Evolutionary conservation across 2,113 vertebrate species (phyloP), one percentile per base, ranked within the genome.

Genomic region (Platycercus adscitus): DNA sequence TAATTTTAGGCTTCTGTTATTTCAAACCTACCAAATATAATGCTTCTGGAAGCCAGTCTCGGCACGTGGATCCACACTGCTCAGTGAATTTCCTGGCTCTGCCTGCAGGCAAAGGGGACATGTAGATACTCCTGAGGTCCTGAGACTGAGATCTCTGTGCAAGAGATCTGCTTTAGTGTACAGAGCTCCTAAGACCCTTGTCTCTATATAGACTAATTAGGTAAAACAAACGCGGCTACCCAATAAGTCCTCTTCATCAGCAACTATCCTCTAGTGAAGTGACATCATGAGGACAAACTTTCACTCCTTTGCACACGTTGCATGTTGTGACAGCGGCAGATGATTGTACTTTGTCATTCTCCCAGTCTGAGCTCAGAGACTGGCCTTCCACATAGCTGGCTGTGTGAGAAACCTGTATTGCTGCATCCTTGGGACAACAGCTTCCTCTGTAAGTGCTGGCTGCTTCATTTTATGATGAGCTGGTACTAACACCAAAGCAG

Each of bases 251-350:
- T 50, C 43, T 37, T 61, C 41, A 44, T 10, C 47, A 79, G 35
- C 61, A 84, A 12, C 28, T 41, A 28, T 55, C 24, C 63, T 50
- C 41, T 41, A 49, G 28, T n/a, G 29, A 69, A 58, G 35, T 5
- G 43, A 68, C 2, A 2, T 43, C 17, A 26, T 12, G 2, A 64
- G 35, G 75, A 31, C 7, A 71, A 68, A 49, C 21, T 46, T 52
- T 46, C 20, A 13, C 29, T 39, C 7, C 6, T 16, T 86, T 60
- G 35, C 43, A 84, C 7, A 2, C 0, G 0, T 4, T 19, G 50
- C 39, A 5, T 0, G 50, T 18, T 1, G 3, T 46, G 69, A 50
- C 19, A 46, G 49, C 29, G 60, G 41, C 25, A 76, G 37, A 46
- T 2, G 0, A 15, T 9, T 16, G 49, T 8, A 24, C 12, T 41